Conservation (phyloP, 2,797 vertebrate species). For the Gymnothorax javanicus region DNA sequence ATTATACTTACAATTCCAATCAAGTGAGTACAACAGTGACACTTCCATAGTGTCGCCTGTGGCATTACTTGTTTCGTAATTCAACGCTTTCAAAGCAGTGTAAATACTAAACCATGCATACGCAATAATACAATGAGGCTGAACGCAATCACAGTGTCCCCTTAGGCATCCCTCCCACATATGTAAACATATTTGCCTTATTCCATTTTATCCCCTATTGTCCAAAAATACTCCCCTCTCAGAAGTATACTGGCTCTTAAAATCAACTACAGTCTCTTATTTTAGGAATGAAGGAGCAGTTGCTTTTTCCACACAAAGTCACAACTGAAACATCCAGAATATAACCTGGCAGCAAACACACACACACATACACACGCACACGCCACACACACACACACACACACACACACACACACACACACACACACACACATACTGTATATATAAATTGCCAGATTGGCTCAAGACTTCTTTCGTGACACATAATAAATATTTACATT, state of each 20-base stretch:
- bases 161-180: constrained; percentile 13
- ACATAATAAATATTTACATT: neutral
- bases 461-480: neutral
- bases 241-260: constrained; percentile 1
- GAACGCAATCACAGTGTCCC: neutral
- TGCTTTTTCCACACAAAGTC: neutral
- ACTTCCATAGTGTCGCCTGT: neutral
- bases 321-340: neutral
- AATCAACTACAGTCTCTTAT: neutral
- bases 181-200: constrained; percentile 11
- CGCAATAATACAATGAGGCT: constrained; percentile 1
- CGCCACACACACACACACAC: no score
- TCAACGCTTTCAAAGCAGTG: neutral
- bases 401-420: no score
- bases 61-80: neutral
- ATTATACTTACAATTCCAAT: neutral
- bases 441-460: neutral
- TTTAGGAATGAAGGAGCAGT: neutral
- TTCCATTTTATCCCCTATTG: constrained; percentile 2
- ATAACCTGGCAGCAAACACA: neutral
- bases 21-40: neutral
- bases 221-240: neutral
- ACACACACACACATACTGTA: no score
- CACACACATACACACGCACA: no score
- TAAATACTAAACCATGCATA: neutral